Percentiles rank a stretch among this genome's conserved stretches.
phyloP scores from a whole-genome alignment of 1,140 invertebrate genomes.

The Drosophila quadrilineata region DNA sequence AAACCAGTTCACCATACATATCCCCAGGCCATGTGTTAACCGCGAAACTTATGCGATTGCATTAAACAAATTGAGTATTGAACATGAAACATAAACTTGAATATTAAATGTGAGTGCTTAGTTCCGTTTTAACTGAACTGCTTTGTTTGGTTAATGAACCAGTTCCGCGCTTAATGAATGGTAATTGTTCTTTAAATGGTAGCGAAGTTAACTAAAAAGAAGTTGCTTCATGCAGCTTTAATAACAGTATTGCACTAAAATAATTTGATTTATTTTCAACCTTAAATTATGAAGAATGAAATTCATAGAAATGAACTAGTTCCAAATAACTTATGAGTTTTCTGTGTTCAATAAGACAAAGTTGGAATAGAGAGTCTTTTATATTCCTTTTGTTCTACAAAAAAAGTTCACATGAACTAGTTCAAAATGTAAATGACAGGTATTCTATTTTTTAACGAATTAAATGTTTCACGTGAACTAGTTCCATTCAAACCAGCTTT shows the following conservation, averaged over 20 bases:
- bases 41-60: neutral
- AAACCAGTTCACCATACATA: no score
- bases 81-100: no score
- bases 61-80: neutral
- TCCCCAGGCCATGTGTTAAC: neutral
- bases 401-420: constrained; percentile 7
- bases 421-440: no score
- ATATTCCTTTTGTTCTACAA: no score
- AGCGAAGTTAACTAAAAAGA: neutral
- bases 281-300: no score
- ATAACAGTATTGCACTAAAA: neutral
- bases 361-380: no score
- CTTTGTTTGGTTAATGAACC: neutral
- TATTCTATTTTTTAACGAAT: no score
- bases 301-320: no score
- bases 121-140: constrained; percentile 8
- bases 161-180: neutral
- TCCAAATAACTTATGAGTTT: neutral
- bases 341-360: no score
- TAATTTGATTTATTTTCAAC: no score
- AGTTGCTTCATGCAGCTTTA: neutral
- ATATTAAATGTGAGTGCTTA: neutral
- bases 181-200: neutral
- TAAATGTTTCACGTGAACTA: no score
- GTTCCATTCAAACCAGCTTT: no score